Evolutionary conservation across 2,888 invertebrate species (phyloP), one percentile per base, ranked within the genome.

Genomic region (Globia sparganii): DNA sequence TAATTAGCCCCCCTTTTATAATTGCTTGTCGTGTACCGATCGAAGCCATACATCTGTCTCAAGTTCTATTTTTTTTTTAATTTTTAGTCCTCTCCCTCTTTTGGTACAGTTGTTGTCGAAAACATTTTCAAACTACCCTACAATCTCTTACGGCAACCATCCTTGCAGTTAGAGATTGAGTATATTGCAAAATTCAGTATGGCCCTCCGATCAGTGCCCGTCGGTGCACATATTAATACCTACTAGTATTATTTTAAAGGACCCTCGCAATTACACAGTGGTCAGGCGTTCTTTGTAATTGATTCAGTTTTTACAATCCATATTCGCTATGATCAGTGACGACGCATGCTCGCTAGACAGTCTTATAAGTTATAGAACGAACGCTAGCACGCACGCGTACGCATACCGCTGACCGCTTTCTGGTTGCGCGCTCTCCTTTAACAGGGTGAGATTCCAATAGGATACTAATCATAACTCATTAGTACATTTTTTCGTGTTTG

Each of bases 1-100:
- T 82, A 82, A 82, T 81, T 85, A 85, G 76, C 70, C 70, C 85
- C 83, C 85, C 82, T 82, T 85, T 76, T 85, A 81, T 85, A 81
- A 61, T 56, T 40, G 66, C 71, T 71, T 49, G 77, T 68, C 81
- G 82, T 28, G 76, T 82, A 53, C 81, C 43, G 81, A 81, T 85
- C 58, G 81, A 85, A 70, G 58, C 81, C 76, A 76, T 81, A 71
- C 67, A 74, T 67, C 40, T 61, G 53, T 66, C 25, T 40, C 46
- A 31, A 61, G 15, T 40, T 66, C 0, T 18, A 15, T 46, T 11
- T 61, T 58, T 25, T 59, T 37, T 72, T 53, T 28, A 53, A 25
- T 71, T 40, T 40, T 46, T 9, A 56, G 21, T 69, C 6, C 8
- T 21, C 21, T 43, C 58, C 0, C 15, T 59, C 0, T 11, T 59